Conservation (phyloP, 2,888 invertebrate species). For the Ornithoptera alexandrae region DNA sequence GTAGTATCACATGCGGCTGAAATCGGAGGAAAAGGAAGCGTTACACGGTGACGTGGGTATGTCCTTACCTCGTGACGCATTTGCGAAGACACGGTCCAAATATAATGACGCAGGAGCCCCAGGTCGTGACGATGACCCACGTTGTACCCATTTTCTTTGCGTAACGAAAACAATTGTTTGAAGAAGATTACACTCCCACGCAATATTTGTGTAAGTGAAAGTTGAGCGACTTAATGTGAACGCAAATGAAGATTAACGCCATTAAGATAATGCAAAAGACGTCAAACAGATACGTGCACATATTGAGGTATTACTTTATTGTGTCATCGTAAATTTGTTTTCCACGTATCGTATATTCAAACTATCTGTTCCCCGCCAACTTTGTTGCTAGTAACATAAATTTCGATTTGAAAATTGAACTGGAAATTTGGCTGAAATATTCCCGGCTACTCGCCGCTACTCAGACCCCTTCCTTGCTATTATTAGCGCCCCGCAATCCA, state of each 20-base stretch:
- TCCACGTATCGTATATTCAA: not conserved
- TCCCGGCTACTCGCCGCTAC: no score
- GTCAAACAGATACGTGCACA: slow-evolving; percentile 6
- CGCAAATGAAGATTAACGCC: slow-evolving; percentile 18
- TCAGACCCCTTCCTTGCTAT: no score
- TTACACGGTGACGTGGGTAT: slow-evolving; percentile 37
- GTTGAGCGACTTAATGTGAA: slow-evolving; percentile 20
- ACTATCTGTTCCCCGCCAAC: no score
- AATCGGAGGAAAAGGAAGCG: slow-evolving; percentile 34
- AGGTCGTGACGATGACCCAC: not conserved
- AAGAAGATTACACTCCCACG: not conserved
- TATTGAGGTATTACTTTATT: not conserved
- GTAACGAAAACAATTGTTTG: not conserved
- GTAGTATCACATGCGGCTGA: slow-evolving; percentile 17
- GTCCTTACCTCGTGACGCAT: slow-evolving; percentile 47
- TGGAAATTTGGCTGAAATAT: no score
- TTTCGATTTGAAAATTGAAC: no score
- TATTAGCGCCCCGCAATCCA: no score
- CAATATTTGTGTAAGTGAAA: slow-evolving; percentile 19
- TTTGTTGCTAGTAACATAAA: no score
- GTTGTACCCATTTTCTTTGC: slow-evolving; percentile 1
- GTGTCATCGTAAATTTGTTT: not conserved
- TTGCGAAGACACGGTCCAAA: slow-evolving; percentile 44
- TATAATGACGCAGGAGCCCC: slow-evolving; percentile 22
- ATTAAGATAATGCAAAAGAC: slow-evolving; percentile 29